Evolutionary conservation across 1,140 invertebrate genomes (phyloP), one percentile per base, ranked within the genome.

Genomic region (Dryas iulia): DNA sequence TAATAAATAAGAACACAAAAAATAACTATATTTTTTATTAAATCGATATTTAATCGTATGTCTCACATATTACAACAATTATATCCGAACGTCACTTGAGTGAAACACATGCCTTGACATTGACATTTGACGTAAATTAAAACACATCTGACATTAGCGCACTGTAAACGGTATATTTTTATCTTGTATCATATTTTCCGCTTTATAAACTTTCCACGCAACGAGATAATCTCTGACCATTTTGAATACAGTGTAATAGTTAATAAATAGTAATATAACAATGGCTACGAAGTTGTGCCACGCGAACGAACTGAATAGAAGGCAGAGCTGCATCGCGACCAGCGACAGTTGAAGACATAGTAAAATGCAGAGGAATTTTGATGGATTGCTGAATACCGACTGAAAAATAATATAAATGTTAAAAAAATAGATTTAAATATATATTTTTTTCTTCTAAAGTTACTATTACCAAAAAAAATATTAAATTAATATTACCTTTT

Each of bases 281-380:
- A 98, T 93, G 14, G 97, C 97, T 8, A 99, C 81, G 28, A 98
- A 94, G 84, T 98, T 96, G 88, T 98, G 97, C 98, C 98, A 99
- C 75, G 98, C 96, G 7, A 94, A 94, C 2, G 95, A 95, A 53
- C 95, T 93, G 71, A 97, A 92, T 0, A 99, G 83, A 23, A 97
- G 93, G 57, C 96, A 93, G 47, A 99, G 92, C 90, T 98, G 96
- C 18, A 96, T 91, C 0, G 95, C 86, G 12, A 99, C 94, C 21
- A 98, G 86, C 0, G 94, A 87, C 6, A 95, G 86, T 75, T 98
- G 96, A 0, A 98, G 83, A 2, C 94, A 93, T 7, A 98, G 92
- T 28, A 98, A 82, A 23, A 95, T 92, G 75, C 95, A 95, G n/a
- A 97, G 93, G 0, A 97, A 90, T 54, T 94, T 92, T 28, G 96